Percentiles rank a stretch among this genome's conserved stretches.
These are phyloP conservation scores for Gallirallus australis DNA, from an alignment of 2,797 vertebrate genomes.

Conservation along the genomic window DNA sequence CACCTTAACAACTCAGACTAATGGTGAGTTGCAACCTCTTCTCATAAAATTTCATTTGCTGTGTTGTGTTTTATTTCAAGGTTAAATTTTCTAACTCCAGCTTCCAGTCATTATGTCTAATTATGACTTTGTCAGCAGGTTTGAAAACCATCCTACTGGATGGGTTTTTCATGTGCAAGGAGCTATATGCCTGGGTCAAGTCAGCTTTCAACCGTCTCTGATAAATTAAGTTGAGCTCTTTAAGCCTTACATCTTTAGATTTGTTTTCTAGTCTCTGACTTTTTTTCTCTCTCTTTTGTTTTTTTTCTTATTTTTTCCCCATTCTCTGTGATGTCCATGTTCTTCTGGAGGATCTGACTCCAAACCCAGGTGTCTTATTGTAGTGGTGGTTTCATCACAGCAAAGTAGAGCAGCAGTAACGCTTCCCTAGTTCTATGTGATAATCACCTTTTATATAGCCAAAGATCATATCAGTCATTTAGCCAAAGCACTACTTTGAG, in stretches of 20 bases:
- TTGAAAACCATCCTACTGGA: neutral
- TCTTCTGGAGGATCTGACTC: neutral
- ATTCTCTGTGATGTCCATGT: neutral
- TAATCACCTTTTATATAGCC: neutral
- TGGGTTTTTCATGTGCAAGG: neutral
- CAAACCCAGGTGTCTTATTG: neutral
- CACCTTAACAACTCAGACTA: neutral
- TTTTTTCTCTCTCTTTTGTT: too few species aligned
- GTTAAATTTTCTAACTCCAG: neutral
- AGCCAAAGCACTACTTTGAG: neutral
- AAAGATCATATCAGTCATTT: neutral
- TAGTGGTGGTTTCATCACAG: neutral
- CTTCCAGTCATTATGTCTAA: slow-evolving; percentile 8
- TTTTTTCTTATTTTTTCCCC: neutral
- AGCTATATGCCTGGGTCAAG: neutral
- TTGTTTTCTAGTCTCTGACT: neutral
- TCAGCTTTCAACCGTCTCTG: neutral
- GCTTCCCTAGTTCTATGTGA: neutral
- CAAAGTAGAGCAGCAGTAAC: neutral
- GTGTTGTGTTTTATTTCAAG: neutral
- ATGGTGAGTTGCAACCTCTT: neutral
- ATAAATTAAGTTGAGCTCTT: neutral
- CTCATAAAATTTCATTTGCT: neutral
- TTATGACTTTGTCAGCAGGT: neutral
- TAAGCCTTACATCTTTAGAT: neutral